phyloP scores from a whole-genome alignment of 2,113 vertebrate genomes.

The Isichthys henryi region DNA sequence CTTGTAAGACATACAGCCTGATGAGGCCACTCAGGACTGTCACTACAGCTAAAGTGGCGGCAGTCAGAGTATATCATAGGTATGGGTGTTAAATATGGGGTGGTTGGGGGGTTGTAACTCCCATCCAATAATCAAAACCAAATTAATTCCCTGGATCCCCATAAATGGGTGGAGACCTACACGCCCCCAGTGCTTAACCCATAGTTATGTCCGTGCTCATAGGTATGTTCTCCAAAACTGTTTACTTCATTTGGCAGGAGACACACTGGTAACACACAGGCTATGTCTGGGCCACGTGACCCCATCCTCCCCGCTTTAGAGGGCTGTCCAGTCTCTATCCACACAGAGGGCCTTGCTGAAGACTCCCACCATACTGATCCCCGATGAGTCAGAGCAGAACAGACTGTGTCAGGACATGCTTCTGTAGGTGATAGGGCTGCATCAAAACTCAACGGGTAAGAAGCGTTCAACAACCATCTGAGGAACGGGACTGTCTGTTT shows the following conservation, averaged over 20 bases:
- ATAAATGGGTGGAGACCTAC: neutral
- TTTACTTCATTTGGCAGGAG: neutral
- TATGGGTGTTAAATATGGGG: neutral
- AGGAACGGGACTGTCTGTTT: slow-evolving; percentile 51
- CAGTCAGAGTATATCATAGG: neutral
- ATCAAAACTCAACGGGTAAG: slow-evolving; percentile 33
- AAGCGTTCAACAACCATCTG: slow-evolving; percentile 48
- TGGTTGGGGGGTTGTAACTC: too few species aligned
- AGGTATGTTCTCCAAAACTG: neutral
- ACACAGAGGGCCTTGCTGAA: slow-evolving; percentile 29
- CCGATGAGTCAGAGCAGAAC: slow-evolving; percentile 30
- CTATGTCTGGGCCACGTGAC: neutral
- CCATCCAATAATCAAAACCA: neutral
- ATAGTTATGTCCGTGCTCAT: neutral
- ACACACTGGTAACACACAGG: neutral
- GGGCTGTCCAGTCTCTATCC: slow-evolving; percentile 27
- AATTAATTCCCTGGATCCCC: too few species aligned
- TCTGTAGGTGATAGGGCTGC: slow-evolving; percentile 44
- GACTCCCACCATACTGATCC: slow-evolving; percentile 48
- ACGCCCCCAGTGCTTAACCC: neutral
- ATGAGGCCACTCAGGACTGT: neutral
- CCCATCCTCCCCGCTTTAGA: neutral
- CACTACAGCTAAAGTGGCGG: neutral
- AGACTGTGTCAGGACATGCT: neutral
- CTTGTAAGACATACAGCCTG: neutral